Conservation (phyloP, 1,140 invertebrate genomes). For the Lordiphosa stackelbergi region DNA sequence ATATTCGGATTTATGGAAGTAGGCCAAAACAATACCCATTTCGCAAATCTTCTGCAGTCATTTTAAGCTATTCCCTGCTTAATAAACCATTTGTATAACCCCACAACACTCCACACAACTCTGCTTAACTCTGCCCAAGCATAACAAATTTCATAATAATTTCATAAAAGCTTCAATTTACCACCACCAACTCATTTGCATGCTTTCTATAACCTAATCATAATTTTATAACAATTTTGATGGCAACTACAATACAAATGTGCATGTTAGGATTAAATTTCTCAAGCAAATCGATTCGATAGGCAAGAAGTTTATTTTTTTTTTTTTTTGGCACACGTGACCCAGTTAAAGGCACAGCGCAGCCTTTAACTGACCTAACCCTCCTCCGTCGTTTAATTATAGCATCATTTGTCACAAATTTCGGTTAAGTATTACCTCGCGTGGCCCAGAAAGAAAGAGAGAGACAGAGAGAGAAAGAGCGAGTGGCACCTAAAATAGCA, state of each 20-base stretch:
- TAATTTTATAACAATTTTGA: constrained; percentile 34
- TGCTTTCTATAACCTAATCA: constrained; percentile 30
- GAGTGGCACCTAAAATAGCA: constrained; percentile 8
- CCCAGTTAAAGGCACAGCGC: constrained; percentile 18
- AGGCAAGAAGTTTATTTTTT: constrained; percentile 14
- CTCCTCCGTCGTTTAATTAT: constrained; percentile 57
- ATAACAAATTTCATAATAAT: constrained; percentile 17
- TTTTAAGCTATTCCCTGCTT: too few relatives aligned
- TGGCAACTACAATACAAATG: constrained; percentile 20
- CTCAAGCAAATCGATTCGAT: constrained; percentile 26
- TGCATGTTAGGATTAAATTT: constrained; percentile 52
- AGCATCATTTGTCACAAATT: constrained; percentile 64
- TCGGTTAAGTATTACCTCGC: constrained; percentile 54
- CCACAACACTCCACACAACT: background rate
- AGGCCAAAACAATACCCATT: too few relatives aligned
- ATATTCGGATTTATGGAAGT: too few relatives aligned
- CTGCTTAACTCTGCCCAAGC: background rate
- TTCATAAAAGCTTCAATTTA: constrained; percentile 13
- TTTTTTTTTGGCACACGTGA: constrained; percentile 38
- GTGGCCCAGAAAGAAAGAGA: constrained; percentile 58
- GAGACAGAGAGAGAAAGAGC: constrained; percentile 14
- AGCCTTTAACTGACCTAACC: constrained; percentile 33
- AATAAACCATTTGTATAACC: constrained; percentile 9
- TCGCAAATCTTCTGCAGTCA: too few relatives aligned
- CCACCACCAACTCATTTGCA: constrained; percentile 21